Evolutionary conservation across 2,113 vertebrate genomes (phyloP), one percentile per base, ranked within the genome.

Genomic region (Seriola dumerili): DNA sequence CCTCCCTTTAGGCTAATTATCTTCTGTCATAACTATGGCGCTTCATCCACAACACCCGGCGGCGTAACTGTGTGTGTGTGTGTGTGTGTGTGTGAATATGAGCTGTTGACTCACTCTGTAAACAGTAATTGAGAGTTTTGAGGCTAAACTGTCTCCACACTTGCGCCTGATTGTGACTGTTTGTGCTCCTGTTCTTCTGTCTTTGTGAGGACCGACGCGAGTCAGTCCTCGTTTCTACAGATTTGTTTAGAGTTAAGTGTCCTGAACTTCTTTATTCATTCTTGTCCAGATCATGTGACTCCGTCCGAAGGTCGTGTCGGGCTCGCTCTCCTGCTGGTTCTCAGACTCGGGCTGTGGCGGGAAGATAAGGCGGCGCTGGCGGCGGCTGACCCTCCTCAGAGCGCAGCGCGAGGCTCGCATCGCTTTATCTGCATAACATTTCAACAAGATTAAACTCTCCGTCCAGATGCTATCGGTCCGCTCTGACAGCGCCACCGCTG

Each of bases 381-480:
- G 0, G 3, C 4, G 19, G 40, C 61, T 9, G 32, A 59, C 32
- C 52, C 62, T 80, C 78, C 42, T 59, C 62, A 59, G 61, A 57
- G 14, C 14, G 32, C 59, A 13, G 61, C 14, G 1, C 21, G 50
- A 72, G 46, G 61, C 78, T 46, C 16, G 12, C 9, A 9, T 3
- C 4, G 1, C 54, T 57, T 80, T 66, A 73, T 73, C 62, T 73
- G 50, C 29, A 21, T 80, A 72, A 50, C 62, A 73, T 59, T 80
- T 72, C 13, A 50, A 29, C 63, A 40, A 40, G 54, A 73, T 80
- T 65, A 72, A 72, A 38, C 59, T 19, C 61, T 57, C n/a, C 61
- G 48, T 65, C 69, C 61, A 19, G 38, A 68, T 19, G 25, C 78
- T 29, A 57, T 72, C 69, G n/a, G 58, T 23, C 23, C 19, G 8